Evolutionary conservation across 2,888 invertebrate genomes (phyloP), one percentile per base, ranked within the genome.

Genomic region (Escarpia spicata): DNA sequence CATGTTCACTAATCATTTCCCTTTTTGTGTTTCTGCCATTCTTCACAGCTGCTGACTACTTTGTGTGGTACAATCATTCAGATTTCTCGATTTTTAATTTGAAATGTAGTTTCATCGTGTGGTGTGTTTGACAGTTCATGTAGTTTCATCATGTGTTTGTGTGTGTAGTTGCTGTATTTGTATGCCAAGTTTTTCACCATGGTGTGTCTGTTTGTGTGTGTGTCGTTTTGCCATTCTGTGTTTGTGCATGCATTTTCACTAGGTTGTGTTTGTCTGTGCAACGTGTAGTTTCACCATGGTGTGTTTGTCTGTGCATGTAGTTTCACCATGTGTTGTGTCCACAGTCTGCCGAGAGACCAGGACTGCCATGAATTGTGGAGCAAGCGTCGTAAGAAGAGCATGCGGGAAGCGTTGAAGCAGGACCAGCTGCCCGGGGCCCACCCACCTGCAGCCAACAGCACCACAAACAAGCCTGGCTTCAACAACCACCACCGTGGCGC

Each of bases 351-450:
- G 0, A 98, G 98, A 58, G 98, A 98, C 98, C 99, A 99, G 97
- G 99, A 99, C 97, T 99, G 99, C 96, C 99, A 99, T 97, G 99
- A 99, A 97, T 97, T 99, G 96, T 99, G 99, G 99, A 98, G 99
- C 95, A 99, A 99, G 97, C 98, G 98, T 96, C 97, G 99, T n/a
- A 98, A 98, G 95, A 96, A 96, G 94, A 93, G 92, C 75, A 43
- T 94, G 91, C 90, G 94, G 26, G 93, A 94, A 90, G 75, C 75
- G 6, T 6, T 26, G 75, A 75, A 75, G 75, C 75, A 75, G 75
- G 75, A 75, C 75, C 75, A 75, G 75, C 75, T 26, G n/a, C 19
- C 75, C 75, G n/a, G 75, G 2, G 75, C 75, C 19, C 75, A 75
- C 75, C 75, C 75, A 75, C 75, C 75, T 6, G 26, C 75, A 26